Evolutionary conservation across 2,888 invertebrate species (phyloP).

Genomic region (Ennomos erosarius): DNA sequence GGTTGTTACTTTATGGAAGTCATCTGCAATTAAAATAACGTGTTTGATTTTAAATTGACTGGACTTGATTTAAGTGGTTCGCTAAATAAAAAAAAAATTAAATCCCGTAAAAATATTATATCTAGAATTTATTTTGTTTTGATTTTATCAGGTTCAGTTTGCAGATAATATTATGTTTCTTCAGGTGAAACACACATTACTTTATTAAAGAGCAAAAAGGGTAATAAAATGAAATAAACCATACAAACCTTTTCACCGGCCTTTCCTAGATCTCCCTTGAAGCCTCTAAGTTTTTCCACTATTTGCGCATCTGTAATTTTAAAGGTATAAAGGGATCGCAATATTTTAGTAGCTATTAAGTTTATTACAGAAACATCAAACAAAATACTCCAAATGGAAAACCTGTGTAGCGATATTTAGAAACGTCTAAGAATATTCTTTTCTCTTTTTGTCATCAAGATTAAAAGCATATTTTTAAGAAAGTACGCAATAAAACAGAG

Average conservation of each 20-base stretch:
- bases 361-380: slow-evolving; percentile 8
- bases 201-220: background rate
- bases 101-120: no score
- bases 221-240: background rate
- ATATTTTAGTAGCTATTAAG: slow-evolving; percentile 16
- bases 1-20: no score
- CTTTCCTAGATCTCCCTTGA: slow-evolving; percentile 60
- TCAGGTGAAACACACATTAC: background rate
- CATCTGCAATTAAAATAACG: no score
- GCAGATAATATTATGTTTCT: no score
- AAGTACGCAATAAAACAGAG: slow-evolving; percentile 31
- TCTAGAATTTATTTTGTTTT: no score
- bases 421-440: background rate
- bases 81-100: no score
- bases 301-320: slow-evolving; percentile 57
- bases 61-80: no score
- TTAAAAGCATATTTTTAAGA: slow-evolving; percentile 5
- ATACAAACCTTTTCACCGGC: slow-evolving; percentile 54
- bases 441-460: background rate
- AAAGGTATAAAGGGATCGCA: slow-evolving; percentile 14
- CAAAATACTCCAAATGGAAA: slow-evolving; percentile 6
- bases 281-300: slow-evolving; percentile 60
- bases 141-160: no score
- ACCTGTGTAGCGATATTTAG: slow-evolving; percentile 1
- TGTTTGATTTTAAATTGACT: no score